Evolutionary conservation across 2,113 vertebrate species (phyloP).

Genomic region (Camelus dromedarius): DNA sequence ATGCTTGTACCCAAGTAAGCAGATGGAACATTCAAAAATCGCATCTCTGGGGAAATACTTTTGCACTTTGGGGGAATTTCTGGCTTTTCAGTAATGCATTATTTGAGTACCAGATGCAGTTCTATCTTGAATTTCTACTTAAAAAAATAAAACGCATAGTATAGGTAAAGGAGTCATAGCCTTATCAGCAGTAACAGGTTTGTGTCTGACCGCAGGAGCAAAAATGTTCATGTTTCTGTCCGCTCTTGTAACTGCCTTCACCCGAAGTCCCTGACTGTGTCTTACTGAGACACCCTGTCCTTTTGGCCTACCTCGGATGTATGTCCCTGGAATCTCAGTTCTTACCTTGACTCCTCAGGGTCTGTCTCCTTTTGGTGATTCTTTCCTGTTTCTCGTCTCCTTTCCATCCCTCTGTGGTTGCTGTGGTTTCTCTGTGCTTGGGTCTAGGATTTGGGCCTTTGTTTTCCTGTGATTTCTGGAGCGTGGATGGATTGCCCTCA

Average conservation of each 20-base stretch:
- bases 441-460: background rate
- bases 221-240: background rate
- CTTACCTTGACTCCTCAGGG: background rate
- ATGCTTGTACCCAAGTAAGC: background rate
- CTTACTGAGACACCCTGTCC: background rate
- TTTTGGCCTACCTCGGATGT: background rate
- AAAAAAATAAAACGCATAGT: background rate
- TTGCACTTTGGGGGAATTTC: background rate
- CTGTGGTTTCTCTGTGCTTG: background rate
- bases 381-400: background rate
- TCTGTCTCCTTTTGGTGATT: background rate
- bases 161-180: background rate
- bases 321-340: background rate
- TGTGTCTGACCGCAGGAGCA: background rate
- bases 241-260: background rate
- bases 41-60: background rate
- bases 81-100: background rate
- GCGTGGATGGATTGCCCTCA: background rate
- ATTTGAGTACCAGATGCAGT: background rate
- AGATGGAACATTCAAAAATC: background rate
- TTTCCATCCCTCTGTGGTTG: background rate
- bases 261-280: accelerated
- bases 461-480: conserved; percentile 12
- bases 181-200: background rate
- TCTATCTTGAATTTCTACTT: conserved; percentile 29